Evolutionary conservation across 2,888 invertebrate species (phyloP).

Genomic region (Andrena marginata): DNA sequence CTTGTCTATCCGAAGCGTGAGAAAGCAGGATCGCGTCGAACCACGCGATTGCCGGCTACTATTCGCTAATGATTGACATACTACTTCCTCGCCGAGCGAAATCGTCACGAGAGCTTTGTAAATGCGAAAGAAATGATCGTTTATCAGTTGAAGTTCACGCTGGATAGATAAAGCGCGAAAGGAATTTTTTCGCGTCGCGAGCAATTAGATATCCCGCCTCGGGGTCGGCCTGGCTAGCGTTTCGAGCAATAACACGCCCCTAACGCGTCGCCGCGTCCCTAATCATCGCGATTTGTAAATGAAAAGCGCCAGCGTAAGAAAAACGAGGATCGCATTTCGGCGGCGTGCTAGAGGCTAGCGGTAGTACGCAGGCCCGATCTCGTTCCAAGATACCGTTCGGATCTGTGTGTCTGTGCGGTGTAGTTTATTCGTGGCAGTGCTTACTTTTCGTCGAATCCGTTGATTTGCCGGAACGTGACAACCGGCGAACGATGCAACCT

Average conservation of each 20-base stretch:
- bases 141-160: conserved; percentile 7
- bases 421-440: conserved; percentile 38
- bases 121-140: not conserved
- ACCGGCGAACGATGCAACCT: conserved; percentile 69
- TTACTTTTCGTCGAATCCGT: conserved; percentile 71
- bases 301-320: conserved; percentile 20
- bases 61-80: conserved; percentile 5
- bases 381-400: conserved; percentile 8
- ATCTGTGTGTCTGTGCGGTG: not conserved
- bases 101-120: not conserved
- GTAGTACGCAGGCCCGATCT: conserved; percentile 52
- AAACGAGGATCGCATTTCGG: conserved; percentile 30
- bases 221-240: not conserved
- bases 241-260: not conserved
- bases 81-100: not conserved
- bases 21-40: not conserved
- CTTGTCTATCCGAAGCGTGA: not conserved
- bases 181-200: not conserved
- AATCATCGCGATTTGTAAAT: not conserved
- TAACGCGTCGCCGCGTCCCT: not conserved
- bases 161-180: not conserved
- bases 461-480: conserved; percentile 52
- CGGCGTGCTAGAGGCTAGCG: conserved; percentile 24
- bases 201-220: not conserved
- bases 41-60: not conserved